Evolutionary conservation across 2,888 invertebrate species (phyloP).

Genomic region (Quadriops clusia): DNA sequence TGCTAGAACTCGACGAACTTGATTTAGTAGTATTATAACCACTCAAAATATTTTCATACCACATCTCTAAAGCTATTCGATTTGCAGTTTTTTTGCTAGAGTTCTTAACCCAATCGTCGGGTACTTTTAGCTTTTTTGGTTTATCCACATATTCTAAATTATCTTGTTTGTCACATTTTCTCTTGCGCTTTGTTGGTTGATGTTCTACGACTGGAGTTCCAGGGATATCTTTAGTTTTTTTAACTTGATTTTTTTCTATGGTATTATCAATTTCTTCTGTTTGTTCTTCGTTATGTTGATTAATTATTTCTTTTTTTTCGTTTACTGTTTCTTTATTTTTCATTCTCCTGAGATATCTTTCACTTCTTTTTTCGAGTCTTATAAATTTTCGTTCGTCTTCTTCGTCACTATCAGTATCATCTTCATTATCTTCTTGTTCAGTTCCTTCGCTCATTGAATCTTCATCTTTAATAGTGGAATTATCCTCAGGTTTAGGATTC

Average conservation of each 20-base stretch:
- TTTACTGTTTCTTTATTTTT: neutral
- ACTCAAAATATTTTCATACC: constrained; percentile 27
- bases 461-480: no score
- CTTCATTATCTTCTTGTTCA: no score
- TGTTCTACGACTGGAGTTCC: constrained; percentile 12
- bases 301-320: neutral
- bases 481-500: constrained; percentile 31
- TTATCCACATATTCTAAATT: constrained; percentile 6
- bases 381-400: constrained; percentile 12
- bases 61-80: constrained; percentile 23
- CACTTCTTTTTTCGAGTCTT: constrained; percentile 2
- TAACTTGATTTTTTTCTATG: no score
- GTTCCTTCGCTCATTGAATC: no score
- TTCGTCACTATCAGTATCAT: constrained; percentile 10
- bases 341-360: neutral
- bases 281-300: no score
- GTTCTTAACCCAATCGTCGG: constrained; percentile 20
- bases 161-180: constrained; percentile 3
- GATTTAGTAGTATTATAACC: constrained; percentile 9
- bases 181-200: constrained; percentile 14
- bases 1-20: constrained; percentile 2
- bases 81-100: constrained; percentile 21
- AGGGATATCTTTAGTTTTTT: neutral
- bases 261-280: no score
- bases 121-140: constrained; percentile 21